Percentiles rank a stretch among this genome's conserved stretches.
phyloP scores from a whole-genome alignment of 2,888 invertebrate genomes.

The Stramonita haemastoma region DNA sequence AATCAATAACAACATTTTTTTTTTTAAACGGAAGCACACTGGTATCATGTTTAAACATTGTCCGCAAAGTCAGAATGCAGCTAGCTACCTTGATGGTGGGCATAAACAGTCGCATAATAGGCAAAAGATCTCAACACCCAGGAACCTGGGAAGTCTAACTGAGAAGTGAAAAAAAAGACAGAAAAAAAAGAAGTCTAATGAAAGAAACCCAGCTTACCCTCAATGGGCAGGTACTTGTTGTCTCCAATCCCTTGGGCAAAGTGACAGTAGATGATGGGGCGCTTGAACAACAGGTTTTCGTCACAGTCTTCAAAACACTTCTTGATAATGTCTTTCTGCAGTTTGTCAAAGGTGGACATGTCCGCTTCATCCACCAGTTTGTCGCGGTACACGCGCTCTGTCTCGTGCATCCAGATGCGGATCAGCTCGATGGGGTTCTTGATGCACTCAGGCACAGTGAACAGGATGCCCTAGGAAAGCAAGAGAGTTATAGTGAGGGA shows the following conservation, averaged over 20 bases:
- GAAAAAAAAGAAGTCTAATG: too few species aligned
- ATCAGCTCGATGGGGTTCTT: constrained; percentile 89
- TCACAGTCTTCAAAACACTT: constrained; percentile 97
- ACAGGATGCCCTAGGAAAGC: constrained; percentile 87
- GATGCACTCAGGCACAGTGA: constrained; percentile 92
- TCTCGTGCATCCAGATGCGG: constrained; percentile 95
- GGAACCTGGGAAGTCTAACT: too few species aligned
- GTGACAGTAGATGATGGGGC: constrained; percentile 95
- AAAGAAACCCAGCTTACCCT: constrained; percentile 54
- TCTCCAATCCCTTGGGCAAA: constrained; percentile 97
- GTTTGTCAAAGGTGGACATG: constrained; percentile 91
- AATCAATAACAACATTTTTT: too few species aligned
- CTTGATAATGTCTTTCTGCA: constrained; percentile 92
- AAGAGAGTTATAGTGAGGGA: background rate
- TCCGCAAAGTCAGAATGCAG: too few species aligned
- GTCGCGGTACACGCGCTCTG: constrained; percentile 94
- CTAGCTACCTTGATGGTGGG: too few species aligned
- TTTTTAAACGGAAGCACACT: too few species aligned
- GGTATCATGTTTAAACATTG: too few species aligned
- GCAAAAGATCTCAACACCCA: too few species aligned
- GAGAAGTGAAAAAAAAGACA: too few species aligned
- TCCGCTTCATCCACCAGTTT: constrained; percentile 95
- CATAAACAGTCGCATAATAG: too few species aligned
- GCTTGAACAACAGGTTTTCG: constrained; percentile 89
- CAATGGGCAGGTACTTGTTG: constrained; percentile 94